These are phyloP conservation scores for Stictocephala bisonia DNA, from an alignment of 2,888 invertebrate genomes.

Conservation along the genomic window DNA sequence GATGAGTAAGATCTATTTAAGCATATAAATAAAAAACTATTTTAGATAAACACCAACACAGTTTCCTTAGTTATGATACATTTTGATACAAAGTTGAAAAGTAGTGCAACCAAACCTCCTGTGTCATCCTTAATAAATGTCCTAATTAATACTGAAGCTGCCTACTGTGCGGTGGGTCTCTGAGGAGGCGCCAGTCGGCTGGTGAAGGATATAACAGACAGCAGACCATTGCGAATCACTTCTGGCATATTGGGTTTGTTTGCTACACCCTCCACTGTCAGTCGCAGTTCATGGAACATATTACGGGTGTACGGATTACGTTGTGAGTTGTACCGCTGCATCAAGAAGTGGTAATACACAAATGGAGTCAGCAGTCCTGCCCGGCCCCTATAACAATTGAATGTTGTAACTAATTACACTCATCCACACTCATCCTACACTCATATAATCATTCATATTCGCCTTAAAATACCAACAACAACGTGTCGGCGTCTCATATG, in stretches of 20 bases:
- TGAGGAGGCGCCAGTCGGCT: conserved; percentile 79
- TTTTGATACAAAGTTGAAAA: too few species aligned
- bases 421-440: too few species aligned
- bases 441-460: too few species aligned
- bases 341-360: conserved; percentile 96
- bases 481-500: too few species aligned
- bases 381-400: conserved; percentile 77
- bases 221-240: conserved; percentile 71
- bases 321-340: conserved; percentile 90
- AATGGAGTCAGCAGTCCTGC: conserved; percentile 93
- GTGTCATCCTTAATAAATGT: too few species aligned
- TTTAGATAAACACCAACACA: too few species aligned
- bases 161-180: conserved; percentile 2
- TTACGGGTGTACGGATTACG: conserved; percentile 96
- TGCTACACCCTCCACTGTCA: conserved; percentile 76
- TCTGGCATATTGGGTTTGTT: conserved; percentile 76
- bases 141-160: too few species aligned
- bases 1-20: too few species aligned
- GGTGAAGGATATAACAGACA: conserved; percentile 75
- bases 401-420: conserved; percentile 1
- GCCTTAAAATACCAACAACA: too few species aligned
- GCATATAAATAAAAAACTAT: too few species aligned
- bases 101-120: too few species aligned
- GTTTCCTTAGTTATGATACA: too few species aligned
- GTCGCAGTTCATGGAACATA: conserved; percentile 89